Conservation (phyloP, 2,113 vertebrate genomes). For the Ceyx margarethae region DNA sequence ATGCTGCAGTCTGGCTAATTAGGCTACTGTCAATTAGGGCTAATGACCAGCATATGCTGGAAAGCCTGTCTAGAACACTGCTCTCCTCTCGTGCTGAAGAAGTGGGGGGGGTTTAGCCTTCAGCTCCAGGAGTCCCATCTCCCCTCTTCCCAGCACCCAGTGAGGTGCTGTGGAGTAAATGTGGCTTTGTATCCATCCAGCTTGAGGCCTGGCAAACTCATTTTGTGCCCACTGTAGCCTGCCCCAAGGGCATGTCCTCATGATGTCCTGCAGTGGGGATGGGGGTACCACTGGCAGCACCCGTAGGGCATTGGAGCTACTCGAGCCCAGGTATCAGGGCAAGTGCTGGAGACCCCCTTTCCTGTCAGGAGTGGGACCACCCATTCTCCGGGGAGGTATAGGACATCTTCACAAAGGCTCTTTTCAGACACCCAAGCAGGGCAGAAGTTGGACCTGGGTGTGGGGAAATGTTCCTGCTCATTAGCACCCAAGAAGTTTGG, state of each 20-base stretch:
- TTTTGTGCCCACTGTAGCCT: neutral
- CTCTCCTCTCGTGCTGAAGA: neutral
- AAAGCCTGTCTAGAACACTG: neutral
- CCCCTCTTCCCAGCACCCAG: neutral
- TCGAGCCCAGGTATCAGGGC: neutral
- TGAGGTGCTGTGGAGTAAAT: accelerated
- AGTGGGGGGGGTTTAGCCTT: accelerated
- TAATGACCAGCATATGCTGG: neutral
- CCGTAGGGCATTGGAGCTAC: accelerated
- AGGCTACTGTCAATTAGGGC: neutral
- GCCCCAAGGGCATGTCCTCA: neutral
- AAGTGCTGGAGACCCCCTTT: accelerated
- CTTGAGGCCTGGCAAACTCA: neutral
- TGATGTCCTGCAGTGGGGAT: neutral
- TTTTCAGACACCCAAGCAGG: neutral
- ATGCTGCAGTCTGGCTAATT: neutral
- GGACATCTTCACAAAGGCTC: neutral
- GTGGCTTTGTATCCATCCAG: neutral
- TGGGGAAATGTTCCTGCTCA: neutral
- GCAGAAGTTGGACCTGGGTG: accelerated
- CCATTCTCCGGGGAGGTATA: accelerated
- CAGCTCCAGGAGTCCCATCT: neutral
- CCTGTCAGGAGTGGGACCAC: neutral
- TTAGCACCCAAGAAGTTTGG: neutral
- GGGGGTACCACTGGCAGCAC: neutral